Base-by-base conservation (phyloP, 2,797 vertebrate species). In the Jordanella pulchra region DNA sequence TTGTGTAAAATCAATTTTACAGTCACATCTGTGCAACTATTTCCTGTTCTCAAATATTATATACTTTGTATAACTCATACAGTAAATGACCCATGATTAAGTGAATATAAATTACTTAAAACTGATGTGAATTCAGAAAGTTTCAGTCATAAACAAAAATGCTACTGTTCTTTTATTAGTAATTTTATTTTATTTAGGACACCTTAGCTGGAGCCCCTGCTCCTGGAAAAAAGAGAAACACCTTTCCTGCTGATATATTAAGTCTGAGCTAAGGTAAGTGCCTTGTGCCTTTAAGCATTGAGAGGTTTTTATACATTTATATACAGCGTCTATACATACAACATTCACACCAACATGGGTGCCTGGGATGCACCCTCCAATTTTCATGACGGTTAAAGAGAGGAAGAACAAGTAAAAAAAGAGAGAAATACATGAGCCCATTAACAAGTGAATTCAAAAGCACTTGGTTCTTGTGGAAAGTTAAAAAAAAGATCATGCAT, bases 251-350 rank as follows among this genome's bases (percentile, higher is more conserved):
- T 72, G 94, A 93, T 93, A 94, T 94, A 92, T 93, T 94, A 94
- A 86, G 91, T 93, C 90, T 90, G 90, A 91, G 89, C 89, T 93
- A 91, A 78, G 82, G 78, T 91, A 94, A 93, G 93, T 94, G 93
- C 91, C 60, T 92, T 90, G 91, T 94, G 91, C 93, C 92, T 93
- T 90, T 88, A 94, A 94, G 93, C 91, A 92, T 93, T 82, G 90
- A 94, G 85, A 93, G 82, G 75, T 93, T 90, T 92, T 94, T 93
- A 94, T 93, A 95, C 93, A 91, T 95, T 94, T 95, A 95, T 95
- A 90, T 95, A 95, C 95, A 95, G 94, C 93, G 78, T 94, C 95
- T 95, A 94, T 95, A 95, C 93, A 95, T 93, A 89, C 83, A 93
- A 94, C 93, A 94, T 93, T 94, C 92, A 92, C 87, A 90, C 92